Percentiles rank a stretch among this genome's conserved stretches.
phyloP scores from a whole-genome alignment of 30 jellyfish, hydroid and myxozoan genomes.

The Turritopsis dohrnii region DNA sequence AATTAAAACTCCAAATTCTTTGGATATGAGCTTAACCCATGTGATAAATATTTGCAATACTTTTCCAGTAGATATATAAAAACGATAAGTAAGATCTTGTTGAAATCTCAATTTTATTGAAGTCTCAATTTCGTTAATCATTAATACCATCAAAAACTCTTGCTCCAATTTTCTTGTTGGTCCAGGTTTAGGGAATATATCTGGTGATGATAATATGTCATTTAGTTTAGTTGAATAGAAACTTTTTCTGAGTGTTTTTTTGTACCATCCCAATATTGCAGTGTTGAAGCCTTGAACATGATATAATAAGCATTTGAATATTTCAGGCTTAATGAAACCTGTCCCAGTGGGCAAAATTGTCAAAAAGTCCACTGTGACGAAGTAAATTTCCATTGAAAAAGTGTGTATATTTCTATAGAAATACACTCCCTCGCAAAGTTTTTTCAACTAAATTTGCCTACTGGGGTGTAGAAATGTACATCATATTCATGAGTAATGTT shows the following conservation, averaged over 20 bases:
- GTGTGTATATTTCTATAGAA: too few species aligned
- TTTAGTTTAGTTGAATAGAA: too few species aligned
- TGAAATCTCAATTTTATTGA: too few species aligned
- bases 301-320: too few species aligned
- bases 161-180: slow-evolving; percentile 33
- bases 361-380: too few species aligned
- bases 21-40: slow-evolving; percentile 23
- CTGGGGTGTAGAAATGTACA: slow-evolving; percentile 19
- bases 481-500: slow-evolving; percentile 26
- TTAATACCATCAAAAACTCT: slow-evolving; percentile 37
- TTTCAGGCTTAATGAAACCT: too few species aligned
- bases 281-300: slow-evolving; percentile 38
- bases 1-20: slow-evolving; percentile 33
- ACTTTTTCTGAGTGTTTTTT: slow-evolving; percentile 15
- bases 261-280: slow-evolving; percentile 43
- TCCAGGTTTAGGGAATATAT: slow-evolving; percentile 19
- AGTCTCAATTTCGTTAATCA: slow-evolving; percentile 31
- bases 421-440: too few species aligned
- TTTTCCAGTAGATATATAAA: neutral
- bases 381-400: too few species aligned
- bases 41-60: slow-evolving; percentile 23
- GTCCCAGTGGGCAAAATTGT: too few species aligned
- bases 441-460: too few species aligned
- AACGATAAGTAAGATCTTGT: neutral
- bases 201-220: slow-evolving; percentile 31